Evolutionary conservation across 2,797 vertebrate species (phyloP).

Genomic region (Sus cebifrons): DNA sequence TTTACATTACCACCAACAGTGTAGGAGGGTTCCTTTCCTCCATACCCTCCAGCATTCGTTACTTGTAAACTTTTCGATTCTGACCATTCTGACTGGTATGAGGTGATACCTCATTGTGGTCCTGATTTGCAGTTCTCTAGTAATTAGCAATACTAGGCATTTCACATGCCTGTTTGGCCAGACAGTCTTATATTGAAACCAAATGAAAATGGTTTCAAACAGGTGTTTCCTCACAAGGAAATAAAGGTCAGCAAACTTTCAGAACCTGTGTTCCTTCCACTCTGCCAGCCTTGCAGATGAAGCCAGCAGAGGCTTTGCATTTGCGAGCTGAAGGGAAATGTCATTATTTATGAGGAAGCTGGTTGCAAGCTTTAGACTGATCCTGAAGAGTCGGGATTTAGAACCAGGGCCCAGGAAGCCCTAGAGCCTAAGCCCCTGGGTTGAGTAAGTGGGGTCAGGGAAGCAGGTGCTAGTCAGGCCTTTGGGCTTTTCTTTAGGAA

Average conservation of each 20-base stretch:
- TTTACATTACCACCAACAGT: too few species aligned
- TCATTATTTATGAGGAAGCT: neutral
- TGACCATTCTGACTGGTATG: too few species aligned
- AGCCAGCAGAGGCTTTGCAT: neutral
- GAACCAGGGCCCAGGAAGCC: neutral
- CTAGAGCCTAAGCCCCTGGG: neutral
- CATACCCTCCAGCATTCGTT: too few species aligned
- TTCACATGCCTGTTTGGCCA: too few species aligned
- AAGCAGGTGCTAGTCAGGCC: neutral
- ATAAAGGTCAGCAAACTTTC: neutral
- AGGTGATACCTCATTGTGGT: too few species aligned
- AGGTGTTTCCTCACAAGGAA: neutral
- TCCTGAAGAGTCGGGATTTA: neutral
- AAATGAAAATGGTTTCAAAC: neutral
- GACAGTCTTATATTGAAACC: neutral
- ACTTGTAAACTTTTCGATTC: too few species aligned
- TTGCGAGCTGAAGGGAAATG: neutral
- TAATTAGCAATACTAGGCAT: too few species aligned
- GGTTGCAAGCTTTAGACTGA: neutral
- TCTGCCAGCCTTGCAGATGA: neutral
- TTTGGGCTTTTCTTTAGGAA: constrained; percentile 21
- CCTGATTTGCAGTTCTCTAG: too few species aligned
- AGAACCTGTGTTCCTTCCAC: neutral
- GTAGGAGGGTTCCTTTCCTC: too few species aligned
- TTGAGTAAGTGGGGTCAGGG: neutral